A percentile compares a stretch with the other conserved stretches of the same genome.
Evolutionary conservation across 2,797 vertebrate species (phyloP).

Genomic region (Gambelia wislizenii): DNA sequence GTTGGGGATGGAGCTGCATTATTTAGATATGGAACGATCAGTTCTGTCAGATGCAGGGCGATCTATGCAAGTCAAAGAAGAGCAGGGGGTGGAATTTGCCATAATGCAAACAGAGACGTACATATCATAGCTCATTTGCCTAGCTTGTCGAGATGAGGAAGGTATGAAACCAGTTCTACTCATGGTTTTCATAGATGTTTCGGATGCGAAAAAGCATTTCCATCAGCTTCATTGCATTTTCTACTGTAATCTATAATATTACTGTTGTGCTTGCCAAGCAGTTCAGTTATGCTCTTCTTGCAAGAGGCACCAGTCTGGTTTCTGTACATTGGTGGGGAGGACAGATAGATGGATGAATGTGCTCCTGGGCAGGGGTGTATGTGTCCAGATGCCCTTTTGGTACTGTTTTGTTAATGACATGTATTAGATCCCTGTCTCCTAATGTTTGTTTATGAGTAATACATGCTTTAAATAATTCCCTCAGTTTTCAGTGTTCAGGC

Average conservation of each 20-base stretch:
- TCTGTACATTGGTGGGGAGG: background rate
- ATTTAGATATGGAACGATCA: background rate
- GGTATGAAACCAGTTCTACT: background rate
- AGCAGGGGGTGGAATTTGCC: fast-evolving
- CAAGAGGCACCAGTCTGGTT: background rate
- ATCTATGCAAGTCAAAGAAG: fast-evolving
- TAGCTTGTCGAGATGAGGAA: background rate
- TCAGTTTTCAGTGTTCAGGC: background rate
- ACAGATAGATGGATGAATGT: background rate
- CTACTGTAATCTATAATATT: background rate
- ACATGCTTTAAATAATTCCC: background rate
- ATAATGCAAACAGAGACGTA: background rate
- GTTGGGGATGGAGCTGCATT: fast-evolving
- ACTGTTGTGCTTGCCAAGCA: background rate
- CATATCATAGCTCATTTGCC: background rate
- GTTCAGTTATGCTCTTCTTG: background rate
- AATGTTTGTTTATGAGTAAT: background rate
- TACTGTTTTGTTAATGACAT: background rate
- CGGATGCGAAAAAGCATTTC: background rate
- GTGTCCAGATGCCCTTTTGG: background rate
- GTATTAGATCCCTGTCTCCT: background rate
- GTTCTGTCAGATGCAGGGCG: background rate
- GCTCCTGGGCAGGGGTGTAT: too few species aligned
- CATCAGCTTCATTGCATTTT: background rate
- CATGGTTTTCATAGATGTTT: background rate